These are phyloP conservation scores for Watsonalla binaria DNA, from an alignment of 2,888 invertebrate genomes.

Conservation along the genomic window DNA sequence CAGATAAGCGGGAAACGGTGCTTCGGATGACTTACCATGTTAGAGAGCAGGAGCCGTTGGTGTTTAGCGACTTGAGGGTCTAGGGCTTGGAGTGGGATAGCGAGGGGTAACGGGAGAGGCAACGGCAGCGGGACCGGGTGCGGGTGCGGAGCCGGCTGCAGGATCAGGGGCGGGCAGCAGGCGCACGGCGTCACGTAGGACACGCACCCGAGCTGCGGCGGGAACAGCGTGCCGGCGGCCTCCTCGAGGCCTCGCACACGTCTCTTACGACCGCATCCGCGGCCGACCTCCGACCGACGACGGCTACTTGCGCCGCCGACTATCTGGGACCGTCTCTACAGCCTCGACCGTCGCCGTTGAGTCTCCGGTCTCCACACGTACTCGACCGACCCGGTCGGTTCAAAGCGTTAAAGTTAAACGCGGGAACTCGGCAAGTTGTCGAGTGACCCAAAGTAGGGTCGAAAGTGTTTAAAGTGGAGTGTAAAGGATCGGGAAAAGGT, in stretches of 20 bases:
- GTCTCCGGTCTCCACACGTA: slow-evolving; percentile 17
- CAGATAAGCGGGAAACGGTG: slow-evolving; percentile 36
- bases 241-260: slow-evolving; percentile 73
- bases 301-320: slow-evolving; percentile 63
- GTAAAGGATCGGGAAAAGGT: slow-evolving; percentile 42
- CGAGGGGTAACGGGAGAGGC: slow-evolving; percentile 70
- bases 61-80: slow-evolving; percentile 74
- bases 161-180: slow-evolving; percentile 71
- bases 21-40: slow-evolving; percentile 64
- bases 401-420: slow-evolving; percentile 30
- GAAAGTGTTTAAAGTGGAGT: slow-evolving; percentile 46
- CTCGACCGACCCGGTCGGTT: slow-evolving; percentile 25
- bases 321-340: slow-evolving; percentile 36
- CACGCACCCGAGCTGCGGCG: slow-evolving; percentile 78
- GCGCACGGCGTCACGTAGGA: slow-evolving; percentile 76
- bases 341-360: slow-evolving; percentile 29
- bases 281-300: slow-evolving; percentile 65
- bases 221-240: slow-evolving; percentile 79
- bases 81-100: slow-evolving; percentile 71
- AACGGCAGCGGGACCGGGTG: slow-evolving; percentile 62
- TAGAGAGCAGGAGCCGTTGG: slow-evolving; percentile 76
- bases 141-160: slow-evolving; percentile 68
- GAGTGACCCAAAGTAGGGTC: slow-evolving; percentile 26
- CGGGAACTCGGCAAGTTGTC: slow-evolving; percentile 56
- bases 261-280: slow-evolving; percentile 75